Evolutionary conservation across 2,797 vertebrate species (phyloP).

Genomic region (Sphenopsis melanotis): DNA sequence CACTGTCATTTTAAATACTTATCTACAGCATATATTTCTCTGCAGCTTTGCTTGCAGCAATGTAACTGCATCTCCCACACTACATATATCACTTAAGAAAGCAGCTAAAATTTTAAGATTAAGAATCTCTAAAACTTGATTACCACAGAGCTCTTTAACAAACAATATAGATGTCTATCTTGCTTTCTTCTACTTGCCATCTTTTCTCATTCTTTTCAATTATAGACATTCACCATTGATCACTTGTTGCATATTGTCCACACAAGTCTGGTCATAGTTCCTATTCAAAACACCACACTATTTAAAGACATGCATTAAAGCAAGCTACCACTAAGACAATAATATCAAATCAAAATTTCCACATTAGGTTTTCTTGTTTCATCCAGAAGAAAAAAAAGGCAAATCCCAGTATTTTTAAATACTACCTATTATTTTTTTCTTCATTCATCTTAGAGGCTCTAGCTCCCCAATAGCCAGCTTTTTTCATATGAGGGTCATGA

Average conservation of each 20-base stretch:
- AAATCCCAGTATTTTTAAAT: background rate
- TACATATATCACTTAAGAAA: background rate
- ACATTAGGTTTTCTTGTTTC: background rate
- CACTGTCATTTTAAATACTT: background rate
- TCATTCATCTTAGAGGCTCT: background rate
- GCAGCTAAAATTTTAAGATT: background rate
- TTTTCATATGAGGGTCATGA: background rate
- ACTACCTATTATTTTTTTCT: background rate
- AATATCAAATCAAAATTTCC: background rate
- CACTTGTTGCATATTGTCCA: background rate
- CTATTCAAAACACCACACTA: background rate
- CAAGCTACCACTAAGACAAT: rapidly evolving
- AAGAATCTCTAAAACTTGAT: background rate
- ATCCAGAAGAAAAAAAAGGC: background rate
- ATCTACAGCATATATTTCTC: background rate
- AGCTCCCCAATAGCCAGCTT: background rate
- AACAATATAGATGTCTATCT: background rate
- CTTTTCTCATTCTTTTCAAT: background rate
- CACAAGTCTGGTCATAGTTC: background rate
- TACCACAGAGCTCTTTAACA: background rate
- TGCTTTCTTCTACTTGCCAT: background rate
- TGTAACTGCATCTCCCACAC: background rate
- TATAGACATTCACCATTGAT: background rate
- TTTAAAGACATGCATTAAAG: background rate
- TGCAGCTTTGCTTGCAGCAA: background rate